Conservation (phyloP, 2,888 invertebrate genomes). For the Zhengitettix transpicula region DNA sequence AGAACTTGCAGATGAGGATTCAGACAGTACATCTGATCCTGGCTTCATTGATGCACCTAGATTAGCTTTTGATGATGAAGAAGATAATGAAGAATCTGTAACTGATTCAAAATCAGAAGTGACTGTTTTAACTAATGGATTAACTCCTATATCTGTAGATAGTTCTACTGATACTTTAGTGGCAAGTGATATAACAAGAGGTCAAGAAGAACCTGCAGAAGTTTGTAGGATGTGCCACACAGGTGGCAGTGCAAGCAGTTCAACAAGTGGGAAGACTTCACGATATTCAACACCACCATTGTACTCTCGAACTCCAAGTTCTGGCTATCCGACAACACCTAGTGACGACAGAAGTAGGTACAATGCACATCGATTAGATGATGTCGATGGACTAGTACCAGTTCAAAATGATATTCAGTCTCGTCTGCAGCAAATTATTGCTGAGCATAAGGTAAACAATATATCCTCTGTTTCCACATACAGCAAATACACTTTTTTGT, state of each 20-base stretch:
- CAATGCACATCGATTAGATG: conserved; percentile 27
- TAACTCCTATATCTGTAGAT: conserved; percentile 5
- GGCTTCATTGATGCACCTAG: background rate
- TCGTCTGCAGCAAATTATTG: conserved; percentile 64
- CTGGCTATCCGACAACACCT: conserved; percentile 40
- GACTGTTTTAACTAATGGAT: conserved; percentile 3
- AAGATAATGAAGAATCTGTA: conserved; percentile 16
- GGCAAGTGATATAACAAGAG: conserved; percentile 11
- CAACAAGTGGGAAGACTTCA: conserved; percentile 34
- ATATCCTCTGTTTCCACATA: background rate
- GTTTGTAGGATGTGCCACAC: background rate
- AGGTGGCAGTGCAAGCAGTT: conserved; percentile 8
- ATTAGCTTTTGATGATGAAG: conserved; percentile 20
- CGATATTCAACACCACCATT: conserved; percentile 30
- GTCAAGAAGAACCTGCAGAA: background rate
- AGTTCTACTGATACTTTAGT: conserved; percentile 31
- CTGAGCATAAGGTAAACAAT: conserved; percentile 52
- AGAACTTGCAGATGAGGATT: background rate
- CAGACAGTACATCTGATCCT: background rate
- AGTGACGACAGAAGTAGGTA: conserved; percentile 19
- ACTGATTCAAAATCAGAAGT: conserved; percentile 15
- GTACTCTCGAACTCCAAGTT: conserved; percentile 39
- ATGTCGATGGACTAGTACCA: conserved; percentile 57
- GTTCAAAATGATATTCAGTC: conserved; percentile 55
- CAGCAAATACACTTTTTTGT: no score